phyloP scores from a whole-genome alignment of 2,113 vertebrate genomes.

The Ranitomeya variabilis region DNA sequence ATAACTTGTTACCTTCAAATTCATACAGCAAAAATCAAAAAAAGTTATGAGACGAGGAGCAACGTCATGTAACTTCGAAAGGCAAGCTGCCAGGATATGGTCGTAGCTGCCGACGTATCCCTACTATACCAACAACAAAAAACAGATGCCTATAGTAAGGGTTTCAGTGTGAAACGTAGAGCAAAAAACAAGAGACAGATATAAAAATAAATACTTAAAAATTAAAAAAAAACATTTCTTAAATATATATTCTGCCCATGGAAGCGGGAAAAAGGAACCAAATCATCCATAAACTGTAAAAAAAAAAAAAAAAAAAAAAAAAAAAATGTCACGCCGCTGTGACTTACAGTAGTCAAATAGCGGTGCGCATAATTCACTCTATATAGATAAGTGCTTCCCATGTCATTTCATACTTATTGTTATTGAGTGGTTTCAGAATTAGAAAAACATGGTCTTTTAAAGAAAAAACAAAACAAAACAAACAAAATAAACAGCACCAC shows the following conservation, averaged over 20 bases:
- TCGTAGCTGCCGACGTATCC: background rate
- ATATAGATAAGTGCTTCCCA: background rate
- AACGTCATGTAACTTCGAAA: background rate
- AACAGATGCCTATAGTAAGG: background rate
- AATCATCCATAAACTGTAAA: background rate
- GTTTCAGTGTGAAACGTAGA: background rate
- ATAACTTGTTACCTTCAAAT: background rate
- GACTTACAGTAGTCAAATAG: too few relatives aligned
- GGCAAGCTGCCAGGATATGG: background rate
- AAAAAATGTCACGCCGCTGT: background rate
- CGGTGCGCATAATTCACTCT: background rate
- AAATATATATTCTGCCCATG: background rate
- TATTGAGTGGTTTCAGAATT: background rate
- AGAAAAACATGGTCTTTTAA: background rate
- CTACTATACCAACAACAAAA: background rate
- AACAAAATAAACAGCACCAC: background rate
- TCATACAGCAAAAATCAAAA: background rate
- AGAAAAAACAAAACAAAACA: too few relatives aligned
- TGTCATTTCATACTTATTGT: background rate
- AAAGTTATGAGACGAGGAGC: background rate
- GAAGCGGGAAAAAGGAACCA: background rate
- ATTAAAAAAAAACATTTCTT: background rate
- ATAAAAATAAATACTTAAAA: slow-evolving; percentile 33
- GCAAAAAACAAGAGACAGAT: background rate
- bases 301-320: background rate